Conservation (phyloP, 2,797 vertebrate genomes). For the Adelosebastes latens region DNA sequence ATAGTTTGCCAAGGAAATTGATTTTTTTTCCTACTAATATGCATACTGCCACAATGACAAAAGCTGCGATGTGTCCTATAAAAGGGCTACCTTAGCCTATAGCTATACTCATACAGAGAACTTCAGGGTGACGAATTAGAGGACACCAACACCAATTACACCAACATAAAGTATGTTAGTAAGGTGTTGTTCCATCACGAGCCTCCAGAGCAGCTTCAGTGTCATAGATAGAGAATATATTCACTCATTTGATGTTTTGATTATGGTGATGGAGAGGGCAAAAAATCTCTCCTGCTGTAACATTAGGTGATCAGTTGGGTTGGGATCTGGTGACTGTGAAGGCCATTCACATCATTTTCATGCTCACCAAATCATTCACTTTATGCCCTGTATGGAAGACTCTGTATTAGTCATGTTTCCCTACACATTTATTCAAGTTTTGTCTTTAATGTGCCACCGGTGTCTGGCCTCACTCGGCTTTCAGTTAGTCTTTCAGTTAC, state of each 20-base stretch:
- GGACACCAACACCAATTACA: no score
- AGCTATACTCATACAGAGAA: not conserved
- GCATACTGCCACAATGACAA: not conserved
- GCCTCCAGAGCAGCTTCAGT: not conserved
- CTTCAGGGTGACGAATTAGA: not conserved
- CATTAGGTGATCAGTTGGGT: not conserved
- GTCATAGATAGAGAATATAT: no score
- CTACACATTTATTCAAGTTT: no score
- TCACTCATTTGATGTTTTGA: no score
- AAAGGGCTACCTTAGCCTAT: not conserved
- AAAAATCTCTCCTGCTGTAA: not conserved
- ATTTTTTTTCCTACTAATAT: not conserved
- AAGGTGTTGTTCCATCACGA: not conserved
- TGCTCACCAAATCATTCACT: not conserved
- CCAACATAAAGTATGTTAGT: not conserved
- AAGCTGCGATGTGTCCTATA: not conserved
- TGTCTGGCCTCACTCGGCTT: no score
- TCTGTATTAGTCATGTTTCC: no score
- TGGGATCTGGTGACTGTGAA: not conserved
- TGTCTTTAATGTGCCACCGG: no score
- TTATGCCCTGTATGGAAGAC: not conserved
- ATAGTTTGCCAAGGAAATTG: not conserved
- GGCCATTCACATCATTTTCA: not conserved
- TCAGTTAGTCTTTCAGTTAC: no score
- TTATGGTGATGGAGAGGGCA: not conserved